phyloP scores from a whole-genome alignment of 2,113 vertebrate genomes.

The Nibea coibor region DNA sequence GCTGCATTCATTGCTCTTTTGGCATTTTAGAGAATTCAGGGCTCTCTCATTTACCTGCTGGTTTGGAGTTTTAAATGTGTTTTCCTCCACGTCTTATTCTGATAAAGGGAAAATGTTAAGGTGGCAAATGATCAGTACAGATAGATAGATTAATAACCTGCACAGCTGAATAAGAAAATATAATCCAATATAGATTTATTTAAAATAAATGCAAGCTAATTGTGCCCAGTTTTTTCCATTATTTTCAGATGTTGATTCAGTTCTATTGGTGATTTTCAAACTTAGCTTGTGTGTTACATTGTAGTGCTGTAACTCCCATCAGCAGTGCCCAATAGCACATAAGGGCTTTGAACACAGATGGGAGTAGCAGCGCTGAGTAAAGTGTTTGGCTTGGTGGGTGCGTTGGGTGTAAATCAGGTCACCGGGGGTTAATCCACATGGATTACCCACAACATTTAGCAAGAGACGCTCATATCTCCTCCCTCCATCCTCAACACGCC shows the following conservation, averaged over 20 bases:
- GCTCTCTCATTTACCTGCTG: neutral
- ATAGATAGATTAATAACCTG: neutral
- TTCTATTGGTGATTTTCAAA: too few species aligned
- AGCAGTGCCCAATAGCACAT: slow-evolving; percentile 32
- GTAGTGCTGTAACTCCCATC: neutral
- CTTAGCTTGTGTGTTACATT: neutral
- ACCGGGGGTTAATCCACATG: slow-evolving; percentile 79
- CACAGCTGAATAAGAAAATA: neutral
- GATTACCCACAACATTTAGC: slow-evolving; percentile 83
- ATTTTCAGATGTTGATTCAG: neutral
- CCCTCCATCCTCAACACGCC: slow-evolving; percentile 22
- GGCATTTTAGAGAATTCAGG: neutral
- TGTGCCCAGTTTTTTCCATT: neutral
- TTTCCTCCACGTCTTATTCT: neutral
- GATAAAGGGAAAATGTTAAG: neutral
- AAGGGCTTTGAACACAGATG: slow-evolving; percentile 39
- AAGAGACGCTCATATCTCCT: slow-evolving; percentile 70
- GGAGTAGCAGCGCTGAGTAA: slow-evolving; percentile 51
- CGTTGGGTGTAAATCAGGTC: slow-evolving; percentile 78
- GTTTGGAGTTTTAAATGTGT: neutral
- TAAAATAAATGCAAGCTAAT: neutral
- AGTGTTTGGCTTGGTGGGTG: slow-evolving; percentile 52
- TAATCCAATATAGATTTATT: neutral
- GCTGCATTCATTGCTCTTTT: neutral
- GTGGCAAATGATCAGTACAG: neutral